Evolutionary conservation across 2,797 vertebrate genomes (phyloP).

Genomic region (Sebastes matsubarae): DNA sequence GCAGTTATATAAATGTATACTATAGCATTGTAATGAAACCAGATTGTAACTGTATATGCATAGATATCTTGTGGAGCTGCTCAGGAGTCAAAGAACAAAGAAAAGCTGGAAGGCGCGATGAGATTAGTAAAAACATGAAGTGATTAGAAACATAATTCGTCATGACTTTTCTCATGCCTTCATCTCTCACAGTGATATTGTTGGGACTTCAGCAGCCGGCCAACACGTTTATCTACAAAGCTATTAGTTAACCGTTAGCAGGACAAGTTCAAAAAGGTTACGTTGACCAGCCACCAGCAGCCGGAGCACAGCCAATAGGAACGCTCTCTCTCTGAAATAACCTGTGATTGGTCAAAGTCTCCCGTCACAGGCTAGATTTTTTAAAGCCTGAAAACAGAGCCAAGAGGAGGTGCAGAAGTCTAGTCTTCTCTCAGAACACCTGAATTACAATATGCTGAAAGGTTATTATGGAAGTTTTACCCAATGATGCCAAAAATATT

Average conservation of each 20-base stretch:
- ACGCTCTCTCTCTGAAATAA: no score
- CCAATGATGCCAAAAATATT: no score
- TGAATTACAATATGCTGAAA: no score
- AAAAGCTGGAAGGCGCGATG: not conserved
- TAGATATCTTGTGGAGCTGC: not conserved
- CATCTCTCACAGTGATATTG: not conserved
- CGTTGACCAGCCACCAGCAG: no score
- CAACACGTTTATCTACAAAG: not conserved
- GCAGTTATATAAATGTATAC: constrained; percentile 20
- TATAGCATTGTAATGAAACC: constrained; percentile 19
- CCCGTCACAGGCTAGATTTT: no score
- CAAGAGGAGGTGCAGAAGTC: no score
- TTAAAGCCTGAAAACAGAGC: no score
- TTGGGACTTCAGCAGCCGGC: not conserved
- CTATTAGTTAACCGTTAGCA: not conserved
- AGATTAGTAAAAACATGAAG: not conserved
- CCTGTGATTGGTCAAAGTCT: no score
- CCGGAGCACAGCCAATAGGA: no score
- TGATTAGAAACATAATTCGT: not conserved
- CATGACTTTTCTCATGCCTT: not conserved
- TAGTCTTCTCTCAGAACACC: no score
- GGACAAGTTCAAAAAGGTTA: no score
- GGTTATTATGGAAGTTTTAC: no score
- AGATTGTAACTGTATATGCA: not conserved
- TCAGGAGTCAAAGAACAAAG: not conserved